A percentile compares a stretch with the other conserved stretches of the same genome.
These are phyloP conservation scores for Athetis lepigone DNA, from an alignment of 2,888 invertebrate species.

Conservation along the genomic window DNA sequence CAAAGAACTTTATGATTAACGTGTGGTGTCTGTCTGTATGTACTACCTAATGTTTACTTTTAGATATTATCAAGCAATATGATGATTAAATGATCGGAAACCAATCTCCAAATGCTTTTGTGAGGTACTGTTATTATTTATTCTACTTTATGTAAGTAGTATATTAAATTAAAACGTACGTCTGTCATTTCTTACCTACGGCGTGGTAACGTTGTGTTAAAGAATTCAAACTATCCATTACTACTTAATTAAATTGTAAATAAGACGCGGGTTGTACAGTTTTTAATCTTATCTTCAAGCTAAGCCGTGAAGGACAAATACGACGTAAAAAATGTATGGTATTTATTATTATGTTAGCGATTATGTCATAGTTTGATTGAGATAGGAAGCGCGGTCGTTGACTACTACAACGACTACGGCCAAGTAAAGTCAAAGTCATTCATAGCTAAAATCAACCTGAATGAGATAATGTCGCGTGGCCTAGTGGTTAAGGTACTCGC, in stretches of 20 bases:
- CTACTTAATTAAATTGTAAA: slow-evolving; percentile 9
- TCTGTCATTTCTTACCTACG: background rate
- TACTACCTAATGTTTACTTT: slow-evolving; percentile 9
- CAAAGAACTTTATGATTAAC: background rate
- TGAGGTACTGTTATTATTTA: background rate
- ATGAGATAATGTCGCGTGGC: too few relatives aligned
- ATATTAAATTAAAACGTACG: background rate
- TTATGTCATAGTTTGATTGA: slow-evolving; percentile 41
- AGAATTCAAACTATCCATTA: too few relatives aligned
- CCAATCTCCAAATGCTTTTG: slow-evolving; percentile 48
- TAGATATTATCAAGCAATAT: slow-evolving; percentile 40
- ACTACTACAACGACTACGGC: too few relatives aligned
- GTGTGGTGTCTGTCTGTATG: too few relatives aligned
- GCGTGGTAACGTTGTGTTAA: slow-evolving; percentile 11
- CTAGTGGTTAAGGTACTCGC: too few relatives aligned
- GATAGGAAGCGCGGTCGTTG: background rate
- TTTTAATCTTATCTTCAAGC: slow-evolving; percentile 39
- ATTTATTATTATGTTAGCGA: slow-evolving; percentile 21
- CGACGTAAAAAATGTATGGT: slow-evolving; percentile 17
- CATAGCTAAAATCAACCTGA: too few relatives aligned
- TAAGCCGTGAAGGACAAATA: slow-evolving; percentile 27
- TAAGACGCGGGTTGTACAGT: background rate
- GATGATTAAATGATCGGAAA: slow-evolving; percentile 35
- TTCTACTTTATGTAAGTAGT: background rate
- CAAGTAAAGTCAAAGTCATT: too few relatives aligned